Conservation (phyloP, 2,797 vertebrate species). For the Premnoplex brunnescens region DNA sequence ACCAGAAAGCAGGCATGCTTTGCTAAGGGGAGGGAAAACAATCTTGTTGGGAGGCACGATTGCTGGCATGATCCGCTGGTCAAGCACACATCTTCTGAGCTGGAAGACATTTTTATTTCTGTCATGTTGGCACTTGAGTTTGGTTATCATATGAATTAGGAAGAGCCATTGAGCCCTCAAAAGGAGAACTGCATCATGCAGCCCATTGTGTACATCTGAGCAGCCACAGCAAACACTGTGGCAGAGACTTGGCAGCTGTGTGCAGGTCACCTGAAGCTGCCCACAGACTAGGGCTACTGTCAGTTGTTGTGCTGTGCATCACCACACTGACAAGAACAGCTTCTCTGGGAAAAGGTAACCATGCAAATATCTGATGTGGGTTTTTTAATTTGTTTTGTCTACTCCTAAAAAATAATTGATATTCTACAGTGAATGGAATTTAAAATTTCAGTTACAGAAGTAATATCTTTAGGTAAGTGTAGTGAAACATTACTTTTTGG, state of each 20-base stretch:
- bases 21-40: neutral
- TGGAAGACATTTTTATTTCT: neutral
- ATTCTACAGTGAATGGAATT: neutral
- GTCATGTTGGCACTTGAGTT: neutral
- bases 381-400: neutral
- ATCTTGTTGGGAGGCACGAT: fast-evolving
- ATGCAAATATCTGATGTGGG: neutral
- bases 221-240: fast-evolving
- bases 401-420: neutral
- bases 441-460: neutral
- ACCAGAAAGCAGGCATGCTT: neutral
- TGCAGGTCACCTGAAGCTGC: neutral
- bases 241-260: neutral
- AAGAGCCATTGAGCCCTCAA: neutral
- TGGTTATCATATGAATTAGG: neutral
- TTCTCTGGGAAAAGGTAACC: neutral
- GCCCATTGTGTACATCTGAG: neutral
- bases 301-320: neutral
- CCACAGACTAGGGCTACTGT: neutral
- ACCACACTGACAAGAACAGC: neutral
- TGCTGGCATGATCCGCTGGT: neutral
- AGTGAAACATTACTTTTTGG: neutral
- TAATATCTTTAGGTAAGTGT: neutral
- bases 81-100: neutral
- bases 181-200: neutral